These are phyloP conservation scores for Apis florea DNA, from an alignment of 1,140 invertebrate species.

Conservation along the genomic window DNA sequence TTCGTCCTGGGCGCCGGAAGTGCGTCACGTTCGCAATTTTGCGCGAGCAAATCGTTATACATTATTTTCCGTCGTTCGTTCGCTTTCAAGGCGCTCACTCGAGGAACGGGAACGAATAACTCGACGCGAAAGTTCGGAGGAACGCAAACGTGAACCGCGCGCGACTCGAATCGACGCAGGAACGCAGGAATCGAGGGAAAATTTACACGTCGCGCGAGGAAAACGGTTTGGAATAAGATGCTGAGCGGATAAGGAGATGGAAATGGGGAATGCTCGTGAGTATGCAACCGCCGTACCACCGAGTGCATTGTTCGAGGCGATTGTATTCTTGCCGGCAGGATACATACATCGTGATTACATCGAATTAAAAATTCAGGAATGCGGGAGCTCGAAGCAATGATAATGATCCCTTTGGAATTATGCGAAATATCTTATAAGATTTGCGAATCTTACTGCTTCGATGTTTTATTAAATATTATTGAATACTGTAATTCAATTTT, in stretches of 20 bases:
- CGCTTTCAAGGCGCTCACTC: not conserved
- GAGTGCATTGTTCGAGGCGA: constrained; percentile 40
- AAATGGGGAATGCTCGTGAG: constrained; percentile 11
- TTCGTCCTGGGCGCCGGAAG: constrained; percentile 43
- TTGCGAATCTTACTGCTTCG: not conserved
- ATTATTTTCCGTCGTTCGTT: constrained; percentile 1
- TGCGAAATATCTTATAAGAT: not conserved
- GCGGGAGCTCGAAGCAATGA: not conserved
- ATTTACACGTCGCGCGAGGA: not conserved
- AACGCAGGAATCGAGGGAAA: too few relatives aligned
- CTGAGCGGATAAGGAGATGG: constrained; percentile 37
- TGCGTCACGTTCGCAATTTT: constrained; percentile 29
- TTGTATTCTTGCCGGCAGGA: constrained; percentile 39
- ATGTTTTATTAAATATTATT: too few relatives aligned
- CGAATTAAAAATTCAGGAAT: constrained; percentile 28
- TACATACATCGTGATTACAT: constrained; percentile 1
- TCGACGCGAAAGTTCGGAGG: not conserved
- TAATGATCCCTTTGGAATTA: not conserved
- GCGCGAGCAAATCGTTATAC: constrained; percentile 1
- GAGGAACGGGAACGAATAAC: not conserved
- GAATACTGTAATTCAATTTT: too few relatives aligned
- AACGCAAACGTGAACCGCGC: too few relatives aligned
- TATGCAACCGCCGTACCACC: constrained; percentile 12
- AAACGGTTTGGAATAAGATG: not conserved
- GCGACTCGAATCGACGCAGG: too few relatives aligned